Percentiles rank a stretch among this genome's conserved stretches.
Evolutionary conservation across 1,140 invertebrate species (phyloP).

Genomic region (Oreohelix idahoensis): DNA sequence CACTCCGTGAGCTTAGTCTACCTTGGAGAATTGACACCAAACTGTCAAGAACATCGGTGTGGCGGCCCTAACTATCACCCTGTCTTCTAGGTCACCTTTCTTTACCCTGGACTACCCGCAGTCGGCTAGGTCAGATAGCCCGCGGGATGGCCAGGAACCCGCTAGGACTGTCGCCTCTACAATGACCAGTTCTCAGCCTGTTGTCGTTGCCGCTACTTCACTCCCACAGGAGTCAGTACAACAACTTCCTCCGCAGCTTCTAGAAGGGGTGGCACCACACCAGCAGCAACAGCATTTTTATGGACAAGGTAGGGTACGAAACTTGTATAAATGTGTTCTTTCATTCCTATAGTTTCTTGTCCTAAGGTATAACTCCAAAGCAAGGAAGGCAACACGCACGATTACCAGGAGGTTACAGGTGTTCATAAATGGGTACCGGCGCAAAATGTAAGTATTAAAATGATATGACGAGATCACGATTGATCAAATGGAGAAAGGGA

Average conservation of each 20-base stretch:
- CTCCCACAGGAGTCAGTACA: neutral
- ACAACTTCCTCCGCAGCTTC: neutral
- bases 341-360: too few species aligned
- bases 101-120: constrained; percentile 32
- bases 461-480: too few species aligned
- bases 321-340: too few species aligned
- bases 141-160: neutral
- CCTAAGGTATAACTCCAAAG: too few species aligned
- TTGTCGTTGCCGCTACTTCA: neutral
- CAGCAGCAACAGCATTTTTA: neutral
- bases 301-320: neutral
- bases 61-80: neutral
- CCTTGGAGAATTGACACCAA: too few species aligned
- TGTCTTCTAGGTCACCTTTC: constrained; percentile 22
- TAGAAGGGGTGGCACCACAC: neutral
- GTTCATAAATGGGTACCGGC: too few species aligned
- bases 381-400: too few species aligned
- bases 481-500: too few species aligned
- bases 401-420: too few species aligned
- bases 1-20: too few species aligned
- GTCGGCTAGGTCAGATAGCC: neutral
- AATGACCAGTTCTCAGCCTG: neutral
- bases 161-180: neutral
- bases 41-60: neutral
- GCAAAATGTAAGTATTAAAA: too few species aligned